Evolutionary conservation across 2,888 invertebrate genomes (phyloP).

Genomic region (Drosophila trichaetosa): DNA sequence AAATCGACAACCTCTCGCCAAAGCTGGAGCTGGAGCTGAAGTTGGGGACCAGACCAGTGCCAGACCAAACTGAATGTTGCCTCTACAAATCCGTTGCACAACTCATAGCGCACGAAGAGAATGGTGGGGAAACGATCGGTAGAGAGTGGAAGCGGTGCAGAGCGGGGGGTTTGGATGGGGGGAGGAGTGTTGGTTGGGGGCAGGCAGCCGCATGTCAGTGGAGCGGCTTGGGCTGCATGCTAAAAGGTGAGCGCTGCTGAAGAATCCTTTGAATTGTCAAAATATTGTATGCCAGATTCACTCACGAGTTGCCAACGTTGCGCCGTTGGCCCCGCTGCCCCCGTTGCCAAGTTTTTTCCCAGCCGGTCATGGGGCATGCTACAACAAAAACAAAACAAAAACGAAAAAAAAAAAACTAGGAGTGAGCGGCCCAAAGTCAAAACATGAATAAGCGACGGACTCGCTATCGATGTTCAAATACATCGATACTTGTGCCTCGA

Average conservation of each 20-base stretch:
- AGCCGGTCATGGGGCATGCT: slow-evolving; percentile 69
- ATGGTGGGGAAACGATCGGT: neutral
- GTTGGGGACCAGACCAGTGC: slow-evolving; percentile 20
- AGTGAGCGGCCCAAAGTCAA: slow-evolving; percentile 64
- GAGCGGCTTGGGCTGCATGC: slow-evolving; percentile 34
- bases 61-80: slow-evolving; percentile 32
- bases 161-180: neutral
- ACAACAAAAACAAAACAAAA: slow-evolving; percentile 16
- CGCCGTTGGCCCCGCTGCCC: slow-evolving; percentile 18
- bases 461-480: slow-evolving; percentile 51
- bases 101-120: slow-evolving; percentile 61
- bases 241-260: slow-evolving; percentile 64
- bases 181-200: neutral
- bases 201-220: slow-evolving; percentile 48
- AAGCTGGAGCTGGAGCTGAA: slow-evolving; percentile 11
- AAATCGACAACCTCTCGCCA: slow-evolving; percentile 69
- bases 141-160: neutral
- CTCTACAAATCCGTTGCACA: slow-evolving; percentile 62
- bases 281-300: slow-evolving; percentile 78
- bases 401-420: slow-evolving; percentile 25
- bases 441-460: slow-evolving; percentile 55
- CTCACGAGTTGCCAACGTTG: slow-evolving; percentile 70
- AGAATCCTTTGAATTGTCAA: slow-evolving; percentile 82
- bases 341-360: slow-evolving; percentile 50
- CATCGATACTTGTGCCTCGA: slow-evolving; percentile 44